phyloP scores from a whole-genome alignment of 2,888 invertebrate species.

The Anaspis maculata region DNA sequence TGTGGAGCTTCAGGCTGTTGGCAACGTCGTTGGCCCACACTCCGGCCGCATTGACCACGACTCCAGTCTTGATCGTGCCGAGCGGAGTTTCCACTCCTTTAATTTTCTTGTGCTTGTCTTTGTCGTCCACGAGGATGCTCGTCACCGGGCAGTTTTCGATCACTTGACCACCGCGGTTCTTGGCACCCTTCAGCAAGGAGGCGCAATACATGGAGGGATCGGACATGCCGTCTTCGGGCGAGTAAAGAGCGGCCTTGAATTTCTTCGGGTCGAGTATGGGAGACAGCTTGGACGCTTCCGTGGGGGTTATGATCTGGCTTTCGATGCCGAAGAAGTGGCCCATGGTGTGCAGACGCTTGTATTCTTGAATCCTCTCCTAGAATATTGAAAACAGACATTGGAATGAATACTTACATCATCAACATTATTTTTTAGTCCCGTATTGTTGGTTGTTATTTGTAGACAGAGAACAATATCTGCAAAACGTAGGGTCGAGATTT shows the following conservation, averaged over 20 bases:
- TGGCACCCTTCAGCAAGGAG: slow-evolving; percentile 64
- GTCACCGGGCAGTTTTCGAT: slow-evolving; percentile 69
- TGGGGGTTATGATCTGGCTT: slow-evolving; percentile 59
- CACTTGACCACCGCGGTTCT: slow-evolving; percentile 62
- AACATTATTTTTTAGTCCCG: background rate
- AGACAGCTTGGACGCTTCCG: slow-evolving; percentile 66
- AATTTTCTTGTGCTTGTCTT: slow-evolving; percentile 58
- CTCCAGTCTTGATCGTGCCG: slow-evolving; percentile 68
- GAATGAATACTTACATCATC: background rate
- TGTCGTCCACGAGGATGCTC: slow-evolving; percentile 56
- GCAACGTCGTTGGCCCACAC: slow-evolving; percentile 76
- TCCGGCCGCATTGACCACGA: slow-evolving; percentile 72
- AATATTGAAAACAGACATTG: no score
- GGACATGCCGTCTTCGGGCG: slow-evolving; percentile 72
- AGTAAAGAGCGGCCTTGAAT: slow-evolving; percentile 67
- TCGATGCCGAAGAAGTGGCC: slow-evolving; percentile 71
- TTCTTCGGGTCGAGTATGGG: slow-evolving; percentile 67
- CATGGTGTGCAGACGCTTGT: slow-evolving; percentile 65
- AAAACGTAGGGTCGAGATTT: no score
- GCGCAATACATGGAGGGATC: slow-evolving; percentile 76
- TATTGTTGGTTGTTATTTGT: no score
- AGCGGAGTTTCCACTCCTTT: slow-evolving; percentile 67
- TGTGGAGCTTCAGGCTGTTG: slow-evolving; percentile 55
- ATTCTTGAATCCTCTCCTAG: slow-evolving; percentile 72
- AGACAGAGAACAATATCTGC: no score